phyloP scores from a whole-genome alignment of 2,113 vertebrate species.

The Phrynosoma platyrhinos region DNA sequence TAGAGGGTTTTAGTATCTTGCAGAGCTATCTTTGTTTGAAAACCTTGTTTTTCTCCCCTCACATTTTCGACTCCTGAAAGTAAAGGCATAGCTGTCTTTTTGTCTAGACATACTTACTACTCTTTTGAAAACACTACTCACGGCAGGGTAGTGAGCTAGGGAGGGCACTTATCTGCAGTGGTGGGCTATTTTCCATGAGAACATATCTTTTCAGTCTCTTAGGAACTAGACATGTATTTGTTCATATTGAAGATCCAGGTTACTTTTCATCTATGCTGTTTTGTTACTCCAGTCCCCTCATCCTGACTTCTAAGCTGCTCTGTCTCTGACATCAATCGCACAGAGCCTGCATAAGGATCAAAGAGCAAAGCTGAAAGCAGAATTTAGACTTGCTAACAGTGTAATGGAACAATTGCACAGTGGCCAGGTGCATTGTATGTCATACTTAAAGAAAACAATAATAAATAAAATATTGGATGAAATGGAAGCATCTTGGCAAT shows the following conservation, averaged over 20 bases:
- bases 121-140: slow-evolving; percentile 24
- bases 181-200: slow-evolving; percentile 41
- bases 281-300: slow-evolving; percentile 42
- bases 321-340: background rate
- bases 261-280: slow-evolving; percentile 49
- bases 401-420: slow-evolving; percentile 47
- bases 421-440: slow-evolving; percentile 26
- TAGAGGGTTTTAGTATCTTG: background rate
- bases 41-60: background rate
- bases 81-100: slow-evolving; percentile 31
- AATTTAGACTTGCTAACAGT: slow-evolving; percentile 44
- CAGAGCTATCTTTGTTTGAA: slow-evolving; percentile 9
- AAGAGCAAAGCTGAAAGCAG: slow-evolving; percentile 51
- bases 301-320: slow-evolving; percentile 23
- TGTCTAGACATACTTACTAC: slow-evolving; percentile 9
- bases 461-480: slow-evolving; percentile 43
- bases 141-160: background rate
- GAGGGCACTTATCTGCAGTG: slow-evolving; percentile 16
- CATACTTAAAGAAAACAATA: slow-evolving; percentile 49
- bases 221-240: slow-evolving; percentile 38
- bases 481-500: slow-evolving; percentile 45
- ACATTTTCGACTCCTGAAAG: slow-evolving; percentile 2
- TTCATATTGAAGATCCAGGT: slow-evolving; percentile 38
- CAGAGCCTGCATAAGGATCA: slow-evolving; percentile 45
- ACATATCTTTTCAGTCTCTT: slow-evolving; percentile 44